Percentiles rank a stretch among this genome's conserved stretches.
Conservation (phyloP, 2,113 vertebrate species). For the Suncus etruscus region DNA sequence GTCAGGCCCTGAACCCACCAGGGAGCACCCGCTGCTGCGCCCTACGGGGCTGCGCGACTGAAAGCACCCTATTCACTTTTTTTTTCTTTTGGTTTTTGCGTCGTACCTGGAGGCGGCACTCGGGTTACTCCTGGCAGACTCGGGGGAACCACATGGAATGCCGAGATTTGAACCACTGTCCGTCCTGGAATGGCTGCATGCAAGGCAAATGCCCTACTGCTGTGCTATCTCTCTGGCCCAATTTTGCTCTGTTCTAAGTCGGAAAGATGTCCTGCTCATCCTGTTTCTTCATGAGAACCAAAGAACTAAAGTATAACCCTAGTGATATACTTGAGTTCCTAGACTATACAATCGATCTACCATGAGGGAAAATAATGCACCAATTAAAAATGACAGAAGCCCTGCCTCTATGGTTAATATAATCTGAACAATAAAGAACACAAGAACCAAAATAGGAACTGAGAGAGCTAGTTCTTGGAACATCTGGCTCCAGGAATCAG, state of each 20-base stretch:
- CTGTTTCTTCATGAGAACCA: constrained; percentile 4
- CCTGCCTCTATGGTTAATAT: background rate
- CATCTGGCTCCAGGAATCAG: constrained; percentile 63
- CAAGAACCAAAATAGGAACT: constrained; percentile 60
- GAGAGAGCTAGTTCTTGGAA: constrained; percentile 69
- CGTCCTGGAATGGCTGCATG: too few relatives aligned
- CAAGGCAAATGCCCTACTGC: too few relatives aligned
- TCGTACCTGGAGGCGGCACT: too few relatives aligned
- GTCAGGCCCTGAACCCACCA: too few relatives aligned
- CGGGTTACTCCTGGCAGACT: too few relatives aligned
- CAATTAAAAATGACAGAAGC: constrained; percentile 47
- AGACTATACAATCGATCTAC: background rate
- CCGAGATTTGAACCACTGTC: too few relatives aligned
- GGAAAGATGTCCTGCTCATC: constrained; percentile 18
- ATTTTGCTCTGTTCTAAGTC: background rate
- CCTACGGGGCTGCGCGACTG: too few relatives aligned
- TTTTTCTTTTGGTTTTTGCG: too few relatives aligned
- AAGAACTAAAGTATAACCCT: background rate
- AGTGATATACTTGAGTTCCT: background rate
- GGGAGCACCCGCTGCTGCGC: too few relatives aligned
- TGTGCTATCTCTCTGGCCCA: too few relatives aligned
- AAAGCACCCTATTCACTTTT: too few relatives aligned
- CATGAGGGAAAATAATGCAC: constrained; percentile 44
- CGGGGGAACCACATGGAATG: too few relatives aligned
- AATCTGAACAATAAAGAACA: constrained; percentile 43